Evolutionary conservation across 1,140 invertebrate species (phyloP), one percentile per base, ranked within the genome.

Genomic region (Orchestia grillus): DNA sequence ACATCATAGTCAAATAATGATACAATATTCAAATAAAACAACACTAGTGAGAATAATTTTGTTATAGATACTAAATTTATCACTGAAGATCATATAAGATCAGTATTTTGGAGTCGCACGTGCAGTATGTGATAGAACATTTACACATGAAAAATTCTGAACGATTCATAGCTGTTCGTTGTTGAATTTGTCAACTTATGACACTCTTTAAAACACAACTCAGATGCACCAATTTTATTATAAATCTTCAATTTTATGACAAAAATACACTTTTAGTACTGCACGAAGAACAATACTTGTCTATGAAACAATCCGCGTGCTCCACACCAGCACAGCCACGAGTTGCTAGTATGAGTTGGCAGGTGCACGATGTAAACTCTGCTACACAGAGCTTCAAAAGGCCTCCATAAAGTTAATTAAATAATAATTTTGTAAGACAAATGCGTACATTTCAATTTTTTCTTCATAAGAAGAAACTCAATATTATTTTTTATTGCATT

Each of bases 291-390:
- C 15, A 77, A 77, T 36, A 28, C 62, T 23, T 36, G 15, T 36
- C 28, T 36, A 90, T 15, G 41, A 90, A 90, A 90, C 41, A 90
- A 90, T 90, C 92, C 92, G 92, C 47, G 4, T 94, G 92, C 92
- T 28, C 92, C 44, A 8, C 92, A 94, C 92, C 92, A 47, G 6
- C 92, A 94, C 92, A 94, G 92, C 92, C 92, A 94, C 92, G 92
- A 94, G 92, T 94, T 94, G 41, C 44, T 47, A 0, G 36, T 45
- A 4, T 23, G 3, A 47, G 92, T 44, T 94, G 92, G 92, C 92
- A 44, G 92, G 47, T 8, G 43, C 44, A 45, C 92, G 62, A 77
- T 36, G 36, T 3, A 77, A 36, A 36, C 62, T 77, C 28, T 28
- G 28, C n/a, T n/a, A 77, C 36, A 28, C 62, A 3, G 62, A 23